Evolutionary conservation across 2,888 invertebrate species (phyloP), one percentile per base, ranked within the genome.

Genomic region (Noctua janthina): DNA sequence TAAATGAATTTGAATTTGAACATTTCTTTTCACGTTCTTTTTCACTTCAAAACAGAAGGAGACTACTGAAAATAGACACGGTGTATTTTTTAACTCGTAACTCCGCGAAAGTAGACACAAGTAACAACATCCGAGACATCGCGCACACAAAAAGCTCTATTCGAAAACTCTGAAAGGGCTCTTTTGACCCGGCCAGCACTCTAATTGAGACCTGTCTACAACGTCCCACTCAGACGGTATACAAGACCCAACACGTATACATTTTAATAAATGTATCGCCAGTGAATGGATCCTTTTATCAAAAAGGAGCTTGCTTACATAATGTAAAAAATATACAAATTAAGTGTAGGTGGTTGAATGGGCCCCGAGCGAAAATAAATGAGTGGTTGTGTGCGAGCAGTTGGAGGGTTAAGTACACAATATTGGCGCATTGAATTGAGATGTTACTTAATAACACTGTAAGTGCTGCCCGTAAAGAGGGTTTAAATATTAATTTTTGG

Each of bases 201-300:
- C 84, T 90, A 88, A 91, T 89, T 91, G 89, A 91, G 88, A 87
- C 82, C 86, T 82, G 82, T 88, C 86, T 86, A 85, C 90, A 91
- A 90, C 94, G 94, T 94, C 94, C 95, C 95, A 96, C 96, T 96
- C 96, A 95, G 95, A 94, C 94, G 82, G 91, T 92, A 95, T 95
- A 95, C 93, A 95, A 93, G 93, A 93, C 90, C 90, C 91, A 92
- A 91, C 92, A 92, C 92, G 93, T 95, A 95, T 94, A 95, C 95
- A 94, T 95, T 96, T 96, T 96, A 96, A 96, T 96, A 96, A 97
- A 97, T 96, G 96, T 96, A 96, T 96, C 96, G 95, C 84, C 92
- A 75, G 93, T 96, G 96, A 96, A 96, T 95, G 92, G 94, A 85
- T 92, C 93, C 94, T 96, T 96, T 96, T 95, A 94, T 94, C 93